Evolutionary conservation across 1,140 invertebrate species (phyloP), one percentile per base, ranked within the genome.

Genomic region (Polyergus mexicanus): DNA sequence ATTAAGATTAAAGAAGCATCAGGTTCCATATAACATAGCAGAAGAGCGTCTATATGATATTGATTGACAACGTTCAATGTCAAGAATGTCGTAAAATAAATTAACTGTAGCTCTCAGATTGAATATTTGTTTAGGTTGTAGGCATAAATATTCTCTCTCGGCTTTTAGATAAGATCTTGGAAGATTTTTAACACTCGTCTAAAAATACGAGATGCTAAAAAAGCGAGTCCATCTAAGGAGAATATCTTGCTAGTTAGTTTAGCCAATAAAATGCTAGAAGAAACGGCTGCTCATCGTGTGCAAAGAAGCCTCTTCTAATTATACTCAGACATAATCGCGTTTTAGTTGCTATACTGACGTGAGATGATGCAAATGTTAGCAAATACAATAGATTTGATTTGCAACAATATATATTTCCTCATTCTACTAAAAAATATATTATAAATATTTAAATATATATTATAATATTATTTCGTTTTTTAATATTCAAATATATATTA

Each of bases 61-160:
- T 41, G n/a, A 25, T 68, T 38, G n/a, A 13, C 16, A 51, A 41
- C 2, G 38, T 10, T 5, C 25, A 78, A 74, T 56, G 51, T 81
- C 35, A 71, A 47, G 51, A 81, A n/a, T 13, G 51, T 71, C 77
- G 22, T 81, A 81, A 81, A 69, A 81, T 81, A 81, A 81, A 81
- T 81, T 81, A 71, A 81, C 35, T 7, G 19, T 41, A 71, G 10
- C 56, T 69, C 3, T 56, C 32, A 28, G 16, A 0, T 44, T 22
- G 35, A 28, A 58, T 71, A n/a, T 71, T 71, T 58, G 54, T 74
- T 58, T 38, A 58, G 28, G 32, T 71, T 58, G 63, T 35, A 19
- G 10, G 7, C 16, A 13, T 71, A 81, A 44, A 81, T 81, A 58
- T 58, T 35, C 25, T 69, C n/a, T 56, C n/a, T 8, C 4, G 47